Base-by-base conservation (phyloP, 2,888 invertebrate species). In the Leptopilina drosophilae region DNA sequence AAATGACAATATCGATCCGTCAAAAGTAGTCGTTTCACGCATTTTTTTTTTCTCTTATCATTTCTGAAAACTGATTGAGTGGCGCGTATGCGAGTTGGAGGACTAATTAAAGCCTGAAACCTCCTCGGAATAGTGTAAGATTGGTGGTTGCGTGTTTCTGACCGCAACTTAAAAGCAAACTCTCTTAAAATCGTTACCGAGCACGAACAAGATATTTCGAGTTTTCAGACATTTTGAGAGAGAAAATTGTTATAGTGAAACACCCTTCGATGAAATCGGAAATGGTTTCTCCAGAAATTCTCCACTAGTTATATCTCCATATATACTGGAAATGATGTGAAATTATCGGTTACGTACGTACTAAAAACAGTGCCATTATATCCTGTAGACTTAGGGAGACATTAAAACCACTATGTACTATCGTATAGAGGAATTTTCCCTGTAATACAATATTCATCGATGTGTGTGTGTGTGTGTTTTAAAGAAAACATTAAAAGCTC, bases 21-120 rank as follows among this genome's bases (percentile, higher is more conserved):
- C 53, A 20, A 20, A 14, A 53, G 14, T 69, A 20, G 15, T 11
- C 53, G 53, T 53, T 42, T 53, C 11, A 26, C 69, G n/a, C 20
- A 20, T 20, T 20, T 26, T 26, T n/a, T 11, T 53, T 69, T 53
- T 69, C 20, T 49, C 20, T 62, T 62, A 69, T 11, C 69, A 53
- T 69, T 69, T 69, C 69, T 26, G 14, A 9, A 49, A 49, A 20
- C 53, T 69, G 69, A 69, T 69, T 26, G 26, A 69, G 67, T 46
- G 49, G 67, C 67, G 20, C 20, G 1, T 20, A 67, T 67, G 49
- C 49, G 49, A 67, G 67, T 20, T 0, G 49, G 26, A 53, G 20
- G 53, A 69, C 69, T 69, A 69, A 69, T 69, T 69, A 69, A 69
- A 69, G 69, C 49, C 53, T 12, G 33, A n/a, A 62, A 62, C 62